These are phyloP conservation scores for Helicolenus hilgendorfi DNA, from an alignment of 2,797 vertebrate genomes.

Conservation along the genomic window DNA sequence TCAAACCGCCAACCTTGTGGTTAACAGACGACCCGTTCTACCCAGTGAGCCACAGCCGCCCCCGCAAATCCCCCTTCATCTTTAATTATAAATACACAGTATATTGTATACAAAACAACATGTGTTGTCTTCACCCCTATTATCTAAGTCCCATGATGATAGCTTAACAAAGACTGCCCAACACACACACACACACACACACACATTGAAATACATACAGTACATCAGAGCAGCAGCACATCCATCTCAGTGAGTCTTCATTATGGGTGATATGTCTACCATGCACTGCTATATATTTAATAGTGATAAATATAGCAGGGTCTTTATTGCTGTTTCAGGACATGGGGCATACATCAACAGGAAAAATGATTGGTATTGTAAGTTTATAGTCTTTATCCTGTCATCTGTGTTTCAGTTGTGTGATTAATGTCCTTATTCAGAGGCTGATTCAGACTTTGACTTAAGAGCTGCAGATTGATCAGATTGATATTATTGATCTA, in stretches of 20 bases:
- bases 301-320: constrained; percentile 58
- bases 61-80: background rate
- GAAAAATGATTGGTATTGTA: constrained; percentile 29
- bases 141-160: background rate
- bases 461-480: background rate
- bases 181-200: background rate
- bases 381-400: constrained; percentile 53
- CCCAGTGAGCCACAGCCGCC: too few species aligned
- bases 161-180: constrained; percentile 4
- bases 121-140: background rate
- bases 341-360: constrained; percentile 50
- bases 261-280: constrained; percentile 47
- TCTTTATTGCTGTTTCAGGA: constrained; percentile 50
- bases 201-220: background rate
- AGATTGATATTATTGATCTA: background rate
- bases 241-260: constrained; percentile 61
- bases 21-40: too few species aligned
- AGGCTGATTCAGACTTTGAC: constrained; percentile 37
- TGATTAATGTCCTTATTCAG: constrained; percentile 51
- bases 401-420: constrained; percentile 36
- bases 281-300: constrained; percentile 60
- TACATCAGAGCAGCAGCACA: constrained; percentile 16
- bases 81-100: background rate
- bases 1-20: too few species aligned
- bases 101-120: background rate